A percentile compares a stretch with the other conserved stretches of the same genome.
These are phyloP conservation scores for Phrynosoma platyrhinos DNA, from an alignment of 2,113 vertebrate genomes.

Conservation along the genomic window DNA sequence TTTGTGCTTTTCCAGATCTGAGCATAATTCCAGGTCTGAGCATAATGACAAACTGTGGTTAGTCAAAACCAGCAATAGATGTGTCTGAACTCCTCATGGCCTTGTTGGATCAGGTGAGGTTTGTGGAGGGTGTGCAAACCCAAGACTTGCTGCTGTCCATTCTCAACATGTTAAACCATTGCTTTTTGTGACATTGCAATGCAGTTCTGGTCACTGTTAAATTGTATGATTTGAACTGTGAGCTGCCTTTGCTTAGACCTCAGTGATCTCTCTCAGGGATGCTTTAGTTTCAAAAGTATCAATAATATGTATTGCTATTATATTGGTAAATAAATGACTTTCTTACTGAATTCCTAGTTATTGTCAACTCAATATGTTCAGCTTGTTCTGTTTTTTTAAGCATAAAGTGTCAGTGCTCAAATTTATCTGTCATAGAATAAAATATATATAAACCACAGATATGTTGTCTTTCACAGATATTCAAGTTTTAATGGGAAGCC, in stretches of 20 bases:
- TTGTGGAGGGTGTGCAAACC: too few relatives aligned
- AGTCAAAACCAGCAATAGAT: too few relatives aligned
- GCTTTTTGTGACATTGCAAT: background rate
- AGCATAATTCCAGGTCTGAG: too few relatives aligned
- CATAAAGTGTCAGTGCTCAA: background rate
- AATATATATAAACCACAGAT: background rate
- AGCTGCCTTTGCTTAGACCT: background rate
- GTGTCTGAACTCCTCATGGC: too few relatives aligned
- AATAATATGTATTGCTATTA: background rate
- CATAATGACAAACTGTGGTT: too few relatives aligned
- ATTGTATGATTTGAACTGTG: background rate
- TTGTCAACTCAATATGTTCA: rapidly evolving
- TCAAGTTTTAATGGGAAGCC: constrained; percentile 88
- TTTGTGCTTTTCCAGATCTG: too few relatives aligned
- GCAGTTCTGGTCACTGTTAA: background rate
- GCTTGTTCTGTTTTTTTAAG: background rate
- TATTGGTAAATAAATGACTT: background rate
- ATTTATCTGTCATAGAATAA: rapidly evolving
- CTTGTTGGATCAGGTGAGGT: too few relatives aligned
- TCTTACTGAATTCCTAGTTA: background rate
- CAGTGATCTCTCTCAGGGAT: background rate
- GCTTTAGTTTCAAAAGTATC: background rate
- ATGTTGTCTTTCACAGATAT: constrained; percentile 76
- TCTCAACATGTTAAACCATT: background rate
- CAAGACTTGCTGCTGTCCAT: background rate